Evolutionary conservation across 2,797 vertebrate species (phyloP), one percentile per base, ranked within the genome.

Genomic region (Spea hammondii): DNA sequence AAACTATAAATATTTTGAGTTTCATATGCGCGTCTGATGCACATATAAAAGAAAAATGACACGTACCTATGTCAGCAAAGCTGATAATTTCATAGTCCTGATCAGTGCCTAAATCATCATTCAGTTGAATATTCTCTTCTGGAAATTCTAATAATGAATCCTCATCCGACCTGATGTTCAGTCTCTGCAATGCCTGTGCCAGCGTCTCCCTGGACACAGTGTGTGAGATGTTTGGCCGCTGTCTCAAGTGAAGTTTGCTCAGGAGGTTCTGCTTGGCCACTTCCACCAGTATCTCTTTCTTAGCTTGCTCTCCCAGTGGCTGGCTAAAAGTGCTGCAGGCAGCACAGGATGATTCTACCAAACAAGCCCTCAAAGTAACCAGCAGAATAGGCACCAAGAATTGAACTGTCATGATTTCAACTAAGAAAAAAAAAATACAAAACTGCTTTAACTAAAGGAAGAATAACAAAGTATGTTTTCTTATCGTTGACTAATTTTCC

Each of bases 51-150:
- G 47, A 65, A 45, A 11, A 32, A 12, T 12, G 46, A 45, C 7
- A 54, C 62, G 55, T 76, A 82, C 80, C 75, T 74, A 78, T 82
- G 51, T 73, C 80, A 45, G 80, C 75, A 74, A 82, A 82, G 65
- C 80, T 82, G 50, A 82, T 82, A 17, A 82, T 59, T 74, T 82
- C 80, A 82, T 77, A 72, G 8, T 47, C 77, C 78, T 74, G 75
- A 65, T 69, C 65, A 57, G 10, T 14, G 65, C 70, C 59, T 17
- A 47, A n/a, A 44, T 82, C 54, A 4, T 74, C 65, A 13, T 65
- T 57, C 8, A 10, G n/a, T 69, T 44, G 51, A 14, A 46, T n/a
- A 51, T 75, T 47, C n/a, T 74, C 47, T 74, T 0, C 44, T 32
- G 49, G 65, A 57, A 74, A 49, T 14, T 79, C 49, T 65, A 0